A percentile compares a stretch with the other conserved stretches of the same genome.
phyloP scores from a whole-genome alignment of 2,888 invertebrate genomes.

The Marasmarcha lunaedactyla region DNA sequence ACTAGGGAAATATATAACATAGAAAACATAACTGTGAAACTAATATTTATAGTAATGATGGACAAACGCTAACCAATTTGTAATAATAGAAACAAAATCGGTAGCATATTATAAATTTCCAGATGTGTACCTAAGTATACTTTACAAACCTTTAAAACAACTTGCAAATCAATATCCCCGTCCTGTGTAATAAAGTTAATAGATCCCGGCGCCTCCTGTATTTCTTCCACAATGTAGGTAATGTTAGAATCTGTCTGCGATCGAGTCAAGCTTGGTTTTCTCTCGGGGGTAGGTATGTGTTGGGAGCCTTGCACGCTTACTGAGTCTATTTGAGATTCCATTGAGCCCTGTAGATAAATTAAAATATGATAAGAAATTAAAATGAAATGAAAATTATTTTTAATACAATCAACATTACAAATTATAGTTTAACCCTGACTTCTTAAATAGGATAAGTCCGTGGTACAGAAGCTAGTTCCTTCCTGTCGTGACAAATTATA shows the following conservation, averaged over 20 bases:
- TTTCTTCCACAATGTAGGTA: slow-evolving; percentile 86
- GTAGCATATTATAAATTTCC: no score
- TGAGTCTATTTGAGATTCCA: slow-evolving; percentile 86
- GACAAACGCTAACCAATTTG: no score
- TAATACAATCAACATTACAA: no score
- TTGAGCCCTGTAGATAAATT: slow-evolving; percentile 74
- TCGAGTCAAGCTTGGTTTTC: slow-evolving; percentile 80
- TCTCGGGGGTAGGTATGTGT: slow-evolving; percentile 70
- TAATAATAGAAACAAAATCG: not conserved
- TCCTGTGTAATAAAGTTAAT: slow-evolving; percentile 93
- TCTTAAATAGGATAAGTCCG: no score
- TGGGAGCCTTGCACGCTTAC: slow-evolving; percentile 74
- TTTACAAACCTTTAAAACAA: slow-evolving; percentile 88
- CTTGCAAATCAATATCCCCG: slow-evolving; percentile 92
- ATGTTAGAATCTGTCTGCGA: slow-evolving; percentile 95
- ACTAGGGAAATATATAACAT: no score
- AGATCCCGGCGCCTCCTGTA: slow-evolving; percentile 90
- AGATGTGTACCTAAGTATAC: no score
- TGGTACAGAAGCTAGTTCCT: no score
- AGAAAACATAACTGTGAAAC: no score
- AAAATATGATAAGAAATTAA: slow-evolving; percentile 3
- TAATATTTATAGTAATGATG: no score
- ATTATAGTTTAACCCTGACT: no score
- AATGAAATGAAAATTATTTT: no score
- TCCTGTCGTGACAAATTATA: no score